Conservation (phyloP, 2,113 vertebrate species). For the Tyrannus savana region DNA sequence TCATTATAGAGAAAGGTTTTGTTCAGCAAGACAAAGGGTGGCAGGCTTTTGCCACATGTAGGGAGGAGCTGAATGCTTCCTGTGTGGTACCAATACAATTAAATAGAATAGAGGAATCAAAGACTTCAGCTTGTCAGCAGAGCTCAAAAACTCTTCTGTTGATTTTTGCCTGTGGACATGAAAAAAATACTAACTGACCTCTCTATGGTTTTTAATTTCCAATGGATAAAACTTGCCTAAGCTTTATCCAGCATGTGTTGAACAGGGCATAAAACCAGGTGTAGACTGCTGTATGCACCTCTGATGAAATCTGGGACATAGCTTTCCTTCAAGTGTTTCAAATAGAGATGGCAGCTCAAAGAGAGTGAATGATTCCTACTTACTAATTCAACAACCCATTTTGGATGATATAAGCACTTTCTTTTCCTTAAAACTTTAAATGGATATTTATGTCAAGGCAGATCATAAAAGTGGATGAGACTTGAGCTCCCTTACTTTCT, state of each 20-base stretch:
- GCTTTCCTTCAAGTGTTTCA: not conserved
- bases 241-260: not conserved
- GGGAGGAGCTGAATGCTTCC: not conserved
- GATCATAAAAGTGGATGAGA: not conserved
- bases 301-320: not conserved
- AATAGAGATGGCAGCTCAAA: not conserved
- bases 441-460: not conserved
- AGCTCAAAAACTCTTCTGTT: not conserved
- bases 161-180: not conserved
- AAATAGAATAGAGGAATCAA: not conserved
- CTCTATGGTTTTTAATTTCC: not conserved
- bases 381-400: not conserved
- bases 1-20: not conserved
- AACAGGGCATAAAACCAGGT: not conserved
- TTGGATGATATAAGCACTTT: not conserved
- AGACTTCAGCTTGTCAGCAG: not conserved
- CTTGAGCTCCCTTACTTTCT: not conserved
- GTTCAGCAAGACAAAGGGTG: not conserved
- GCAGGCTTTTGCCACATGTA: not conserved
- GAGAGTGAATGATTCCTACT: rapidly evolving
- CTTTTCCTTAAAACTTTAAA: not conserved
- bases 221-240: not conserved
- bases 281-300: not conserved
- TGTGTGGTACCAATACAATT: not conserved
- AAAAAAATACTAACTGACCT: not conserved